phyloP scores from a whole-genome alignment of 2,888 invertebrate species.

The Amblyteles armatorius region DNA sequence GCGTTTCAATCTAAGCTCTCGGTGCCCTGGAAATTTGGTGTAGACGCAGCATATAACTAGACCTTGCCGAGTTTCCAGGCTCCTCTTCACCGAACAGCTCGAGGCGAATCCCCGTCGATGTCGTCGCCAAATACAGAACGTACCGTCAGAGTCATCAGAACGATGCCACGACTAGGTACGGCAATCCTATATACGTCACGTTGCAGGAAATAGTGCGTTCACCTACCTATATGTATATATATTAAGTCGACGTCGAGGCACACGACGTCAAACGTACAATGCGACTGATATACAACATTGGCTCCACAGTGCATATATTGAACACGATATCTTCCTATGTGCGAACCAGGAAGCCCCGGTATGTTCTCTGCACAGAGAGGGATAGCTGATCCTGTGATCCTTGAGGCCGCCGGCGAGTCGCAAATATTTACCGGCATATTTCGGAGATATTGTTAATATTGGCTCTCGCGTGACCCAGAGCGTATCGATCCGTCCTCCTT shows the following conservation, averaged over 20 bases:
- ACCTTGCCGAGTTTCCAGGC: conserved; percentile 23
- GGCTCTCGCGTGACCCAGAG: conserved; percentile 68
- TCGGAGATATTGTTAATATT: conserved; percentile 78
- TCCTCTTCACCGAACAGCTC: conserved; percentile 68
- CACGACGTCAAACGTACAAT: conserved; percentile 2
- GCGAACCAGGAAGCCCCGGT: conserved; percentile 1
- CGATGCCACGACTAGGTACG: neutral
- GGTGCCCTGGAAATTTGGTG: neutral
- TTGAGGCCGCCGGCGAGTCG: conserved; percentile 69
- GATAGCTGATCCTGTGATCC: conserved; percentile 66
- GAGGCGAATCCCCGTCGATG: conserved; percentile 70
- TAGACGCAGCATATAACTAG: neutral
- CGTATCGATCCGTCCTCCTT: conserved; percentile 24
- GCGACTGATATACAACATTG: neutral
- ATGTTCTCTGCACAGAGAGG: conserved; percentile 37
- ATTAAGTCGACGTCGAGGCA: conserved; percentile 3
- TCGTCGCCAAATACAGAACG: conserved; percentile 60
- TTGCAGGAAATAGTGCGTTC: conserved; percentile 11
- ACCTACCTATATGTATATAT: conserved; percentile 2
- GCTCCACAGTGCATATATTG: conserved; percentile 6
- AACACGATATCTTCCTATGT: conserved; percentile 14
- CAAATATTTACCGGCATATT: conserved; percentile 78
- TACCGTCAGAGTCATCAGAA: conserved; percentile 22
- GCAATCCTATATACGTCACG: neutral
- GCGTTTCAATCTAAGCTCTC: neutral